phyloP scores from a whole-genome alignment of 2,797 vertebrate species.

The Petrocephalus schoutedeni region DNA sequence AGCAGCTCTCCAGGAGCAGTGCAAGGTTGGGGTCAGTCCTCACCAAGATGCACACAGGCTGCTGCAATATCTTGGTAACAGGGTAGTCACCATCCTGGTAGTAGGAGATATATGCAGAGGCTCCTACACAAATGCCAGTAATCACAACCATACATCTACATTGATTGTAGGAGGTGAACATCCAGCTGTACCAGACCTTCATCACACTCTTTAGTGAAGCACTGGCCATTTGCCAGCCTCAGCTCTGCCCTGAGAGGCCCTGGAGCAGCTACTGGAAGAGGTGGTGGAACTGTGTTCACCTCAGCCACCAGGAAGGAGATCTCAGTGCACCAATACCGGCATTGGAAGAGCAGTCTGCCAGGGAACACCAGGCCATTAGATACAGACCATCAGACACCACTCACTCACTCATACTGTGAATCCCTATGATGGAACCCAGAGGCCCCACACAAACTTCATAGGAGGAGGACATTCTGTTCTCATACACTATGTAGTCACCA shows the following conservation, averaged over 20 bases:
- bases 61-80: neutral
- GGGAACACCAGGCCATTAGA: neutral
- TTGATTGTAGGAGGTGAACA: too few species aligned
- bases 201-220: neutral
- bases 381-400: too few species aligned
- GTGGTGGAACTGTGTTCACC: neutral
- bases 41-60: neutral
- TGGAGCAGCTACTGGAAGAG: neutral
- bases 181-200: neutral
- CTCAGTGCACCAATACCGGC: neutral
- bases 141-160: neutral
- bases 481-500: too few species aligned
- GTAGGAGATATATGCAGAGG: neutral
- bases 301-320: neutral
- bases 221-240: slow-evolving; percentile 11
- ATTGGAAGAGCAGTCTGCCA: neutral
- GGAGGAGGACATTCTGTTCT: too few species aligned
- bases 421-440: too few species aligned
- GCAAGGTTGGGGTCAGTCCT: neutral
- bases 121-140: neutral
- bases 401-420: too few species aligned
- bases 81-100: neutral
- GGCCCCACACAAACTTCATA: too few species aligned
- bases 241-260: slow-evolving; percentile 5
- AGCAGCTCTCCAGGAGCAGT: neutral